Conservation (phyloP, 1,140 invertebrate species). For the Zaprionus taronus region DNA sequence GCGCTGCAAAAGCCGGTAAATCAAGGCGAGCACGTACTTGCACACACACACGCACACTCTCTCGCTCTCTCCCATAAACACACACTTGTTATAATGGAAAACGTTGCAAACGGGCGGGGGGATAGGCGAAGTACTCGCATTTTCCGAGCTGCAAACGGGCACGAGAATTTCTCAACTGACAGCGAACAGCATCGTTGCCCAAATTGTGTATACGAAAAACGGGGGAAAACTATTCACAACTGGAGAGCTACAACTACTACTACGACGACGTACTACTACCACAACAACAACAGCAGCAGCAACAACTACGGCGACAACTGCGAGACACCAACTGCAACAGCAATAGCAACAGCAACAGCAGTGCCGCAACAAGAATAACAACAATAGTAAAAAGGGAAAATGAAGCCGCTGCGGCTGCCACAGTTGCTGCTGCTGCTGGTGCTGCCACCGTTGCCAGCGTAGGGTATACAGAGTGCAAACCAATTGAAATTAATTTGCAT, state of each 20-base stretch:
- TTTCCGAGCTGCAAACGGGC: conserved; percentile 37
- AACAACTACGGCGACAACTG: conserved; percentile 43
- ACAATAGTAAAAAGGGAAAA: conserved; percentile 27
- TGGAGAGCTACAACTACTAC: conserved; percentile 18
- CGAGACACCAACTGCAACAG: conserved; percentile 25
- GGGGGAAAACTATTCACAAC: conserved; percentile 38
- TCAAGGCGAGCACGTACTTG: conserved; percentile 55
- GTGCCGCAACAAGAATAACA: conserved; percentile 49
- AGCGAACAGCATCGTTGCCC: conserved; percentile 34
- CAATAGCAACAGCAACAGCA: conserved; percentile 4
- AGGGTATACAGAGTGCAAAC: conserved; percentile 75
- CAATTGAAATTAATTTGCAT: conserved; percentile 83
- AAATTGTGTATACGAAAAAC: conserved; percentile 72
- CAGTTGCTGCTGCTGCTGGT: conserved; percentile 23
- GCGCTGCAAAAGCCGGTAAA: conserved; percentile 70
- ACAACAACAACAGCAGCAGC: conserved; percentile 34
- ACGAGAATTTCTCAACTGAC: conserved; percentile 32
- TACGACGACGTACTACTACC: conserved; percentile 30
- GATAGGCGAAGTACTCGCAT: conserved; percentile 18
- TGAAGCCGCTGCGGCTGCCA: conserved; percentile 35
- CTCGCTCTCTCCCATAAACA: conserved; percentile 9
- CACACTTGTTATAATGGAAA: conserved; percentile 28
- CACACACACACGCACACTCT: conserved; percentile 16
- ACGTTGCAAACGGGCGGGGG: neutral
- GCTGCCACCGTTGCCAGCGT: conserved; percentile 47